These are phyloP conservation scores for Drosophila ananassae DNA, from an alignment of 1,140 invertebrate species.

Conservation along the genomic window DNA sequence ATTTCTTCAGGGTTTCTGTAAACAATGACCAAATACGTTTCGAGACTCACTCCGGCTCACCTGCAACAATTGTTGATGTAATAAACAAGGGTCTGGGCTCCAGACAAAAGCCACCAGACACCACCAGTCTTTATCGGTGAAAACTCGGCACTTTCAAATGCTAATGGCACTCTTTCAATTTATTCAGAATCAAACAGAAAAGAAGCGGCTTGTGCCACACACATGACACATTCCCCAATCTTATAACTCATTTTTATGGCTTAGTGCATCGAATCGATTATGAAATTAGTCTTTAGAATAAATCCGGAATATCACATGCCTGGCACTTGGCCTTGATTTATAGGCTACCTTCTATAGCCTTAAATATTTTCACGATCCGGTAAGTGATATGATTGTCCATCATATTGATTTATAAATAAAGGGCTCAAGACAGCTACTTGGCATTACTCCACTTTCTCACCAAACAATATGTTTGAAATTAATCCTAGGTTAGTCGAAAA, in stretches of 20 bases:
- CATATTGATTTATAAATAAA: constrained; percentile 17
- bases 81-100: constrained; percentile 31
- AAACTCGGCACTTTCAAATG: constrained; percentile 51
- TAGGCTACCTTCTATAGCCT: constrained; percentile 42
- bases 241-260: constrained; percentile 67
- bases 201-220: constrained; percentile 48
- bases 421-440: neutral
- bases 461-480: constrained; percentile 19
- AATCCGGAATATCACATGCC: constrained; percentile 35
- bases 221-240: constrained; percentile 4
- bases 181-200: constrained; percentile 1
- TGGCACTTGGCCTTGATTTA: constrained; percentile 59
- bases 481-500: constrained; percentile 12
- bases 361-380: constrained; percentile 42
- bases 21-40: constrained; percentile 51
- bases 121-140: constrained; percentile 29
- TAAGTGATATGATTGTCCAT: constrained; percentile 40
- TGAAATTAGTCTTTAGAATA: constrained; percentile 25
- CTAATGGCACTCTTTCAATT: constrained; percentile 33
- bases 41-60: constrained; percentile 47
- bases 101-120: constrained; percentile 16
- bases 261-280: constrained; percentile 63
- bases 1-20: constrained; percentile 26
- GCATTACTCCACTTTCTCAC: constrained; percentile 36
- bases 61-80: constrained; percentile 71